phyloP scores from a whole-genome alignment of 2,797 vertebrate species.

The Cossypha dichroa region DNA sequence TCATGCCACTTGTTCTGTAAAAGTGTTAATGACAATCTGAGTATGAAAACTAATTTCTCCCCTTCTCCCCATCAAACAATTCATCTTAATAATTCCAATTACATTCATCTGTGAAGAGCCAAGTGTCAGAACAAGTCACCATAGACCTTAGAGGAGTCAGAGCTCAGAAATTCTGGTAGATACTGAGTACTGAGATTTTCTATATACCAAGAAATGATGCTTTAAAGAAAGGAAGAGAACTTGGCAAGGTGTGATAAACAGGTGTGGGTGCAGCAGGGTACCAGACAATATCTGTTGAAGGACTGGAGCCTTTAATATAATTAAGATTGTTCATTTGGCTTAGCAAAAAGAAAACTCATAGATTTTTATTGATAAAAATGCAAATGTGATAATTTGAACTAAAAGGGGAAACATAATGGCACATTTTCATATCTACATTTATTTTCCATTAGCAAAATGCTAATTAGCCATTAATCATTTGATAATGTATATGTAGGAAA shows the following conservation, averaged over 20 bases:
- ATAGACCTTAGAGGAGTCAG: slow-evolving; percentile 41
- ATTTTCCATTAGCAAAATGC: slow-evolving; percentile 50
- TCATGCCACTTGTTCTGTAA: slow-evolving; percentile 43
- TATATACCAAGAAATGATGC: neutral
- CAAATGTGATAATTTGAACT: slow-evolving; percentile 24
- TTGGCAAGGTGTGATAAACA: neutral
- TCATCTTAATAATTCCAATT: slow-evolving; percentile 55
- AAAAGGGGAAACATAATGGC: neutral
- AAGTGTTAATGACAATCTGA: slow-evolving; percentile 42
- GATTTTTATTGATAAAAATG: slow-evolving; percentile 45
- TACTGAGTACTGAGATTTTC: slow-evolving; percentile 45
- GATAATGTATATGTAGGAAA: neutral
- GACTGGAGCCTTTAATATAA: neutral
- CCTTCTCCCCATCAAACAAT: slow-evolving; percentile 24
- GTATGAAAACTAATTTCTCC: slow-evolving; percentile 43
- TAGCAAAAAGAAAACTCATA: neutral
- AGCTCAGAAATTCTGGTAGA: slow-evolving; percentile 57
- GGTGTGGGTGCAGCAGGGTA: slow-evolving; percentile 28
- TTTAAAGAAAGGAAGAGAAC: slow-evolving; percentile 28
- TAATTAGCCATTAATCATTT: slow-evolving; percentile 58
- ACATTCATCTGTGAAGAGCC: neutral
- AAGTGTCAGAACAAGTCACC: slow-evolving; percentile 49
- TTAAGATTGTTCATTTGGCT: neutral
- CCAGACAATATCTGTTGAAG: neutral
- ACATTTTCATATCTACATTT: slow-evolving; percentile 4